These are phyloP conservation scores for Hypercompe scribonia DNA, from an alignment of 2,888 invertebrate species.

Conservation along the genomic window DNA sequence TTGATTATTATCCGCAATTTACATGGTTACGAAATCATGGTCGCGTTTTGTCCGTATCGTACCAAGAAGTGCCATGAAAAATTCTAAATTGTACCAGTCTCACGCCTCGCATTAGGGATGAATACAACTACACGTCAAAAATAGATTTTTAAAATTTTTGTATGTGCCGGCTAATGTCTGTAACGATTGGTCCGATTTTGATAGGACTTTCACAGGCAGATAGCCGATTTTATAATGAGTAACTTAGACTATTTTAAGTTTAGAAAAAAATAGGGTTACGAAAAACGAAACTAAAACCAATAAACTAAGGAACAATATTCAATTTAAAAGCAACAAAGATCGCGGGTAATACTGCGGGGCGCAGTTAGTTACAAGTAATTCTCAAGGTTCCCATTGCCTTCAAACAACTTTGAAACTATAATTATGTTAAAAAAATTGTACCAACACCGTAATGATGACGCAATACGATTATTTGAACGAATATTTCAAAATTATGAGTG, in stretches of 20 bases:
- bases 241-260: no score
- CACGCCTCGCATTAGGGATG: constrained; percentile 38
- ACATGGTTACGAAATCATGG: constrained; percentile 52
- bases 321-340: no score
- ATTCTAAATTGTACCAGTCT: constrained; percentile 27
- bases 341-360: no score
- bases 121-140: constrained; percentile 28
- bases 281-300: no score
- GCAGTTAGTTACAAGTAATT: constrained; percentile 14
- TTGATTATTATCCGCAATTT: constrained; percentile 57
- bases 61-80: constrained; percentile 21
- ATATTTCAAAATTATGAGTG: constrained; percentile 6
- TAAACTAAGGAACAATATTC: no score
- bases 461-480: constrained; percentile 12
- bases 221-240: no score
- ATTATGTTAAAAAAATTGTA: background rate
- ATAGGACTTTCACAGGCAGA: no score
- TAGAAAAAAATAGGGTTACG: no score
- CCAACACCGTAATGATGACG: constrained; percentile 3
- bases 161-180: no score
- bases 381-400: constrained; percentile 19
- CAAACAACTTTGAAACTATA: background rate
- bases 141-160: no score
- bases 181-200: no score
- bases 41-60: constrained; percentile 21